Evolutionary conservation across 2,797 vertebrate genomes (phyloP).

Genomic region (Melanotaenia parkinsoni): DNA sequence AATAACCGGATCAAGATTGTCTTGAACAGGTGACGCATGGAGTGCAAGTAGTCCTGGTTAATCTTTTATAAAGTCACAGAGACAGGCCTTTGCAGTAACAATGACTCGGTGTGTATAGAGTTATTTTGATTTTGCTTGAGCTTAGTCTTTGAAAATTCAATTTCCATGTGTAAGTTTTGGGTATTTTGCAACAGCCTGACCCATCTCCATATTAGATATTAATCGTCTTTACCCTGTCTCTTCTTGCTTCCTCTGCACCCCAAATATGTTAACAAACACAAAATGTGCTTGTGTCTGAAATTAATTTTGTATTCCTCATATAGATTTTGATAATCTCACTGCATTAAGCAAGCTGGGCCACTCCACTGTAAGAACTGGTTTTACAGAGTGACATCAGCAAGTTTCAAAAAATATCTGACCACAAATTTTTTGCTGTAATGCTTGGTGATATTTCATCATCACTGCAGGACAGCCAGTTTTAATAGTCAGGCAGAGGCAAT

Average conservation of each 20-base stretch:
- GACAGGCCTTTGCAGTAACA: conserved; percentile 49
- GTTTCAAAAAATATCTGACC: conserved; percentile 44
- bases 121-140: conserved; percentile 58
- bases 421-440: conserved; percentile 7
- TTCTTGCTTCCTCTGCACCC: background rate
- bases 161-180: conserved; percentile 30
- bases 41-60: conserved; percentile 21
- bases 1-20: conserved; percentile 13
- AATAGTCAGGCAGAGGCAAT: conserved; percentile 29
- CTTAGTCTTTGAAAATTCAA: conserved; percentile 40
- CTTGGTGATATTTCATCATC: conserved; percentile 38
- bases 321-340: conserved; percentile 6
- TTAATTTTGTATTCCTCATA: conserved; percentile 20
- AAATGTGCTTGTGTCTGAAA: conserved; percentile 18
- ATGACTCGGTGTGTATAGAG: conserved; percentile 45
- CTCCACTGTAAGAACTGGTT: conserved; percentile 33
- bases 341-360: conserved; percentile 49
- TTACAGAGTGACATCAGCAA: conserved; percentile 47
- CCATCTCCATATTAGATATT: conserved; percentile 26
- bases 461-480: conserved; percentile 29
- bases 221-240: conserved; percentile 15
- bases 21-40: conserved; percentile 20
- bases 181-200: conserved; percentile 37
- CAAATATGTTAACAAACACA: background rate
- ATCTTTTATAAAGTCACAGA: conserved; percentile 47